Percentiles rank a stretch among this genome's conserved stretches.
phyloP scores from a whole-genome alignment of 2,888 invertebrate genomes.

The Oligia fasciuncula region DNA sequence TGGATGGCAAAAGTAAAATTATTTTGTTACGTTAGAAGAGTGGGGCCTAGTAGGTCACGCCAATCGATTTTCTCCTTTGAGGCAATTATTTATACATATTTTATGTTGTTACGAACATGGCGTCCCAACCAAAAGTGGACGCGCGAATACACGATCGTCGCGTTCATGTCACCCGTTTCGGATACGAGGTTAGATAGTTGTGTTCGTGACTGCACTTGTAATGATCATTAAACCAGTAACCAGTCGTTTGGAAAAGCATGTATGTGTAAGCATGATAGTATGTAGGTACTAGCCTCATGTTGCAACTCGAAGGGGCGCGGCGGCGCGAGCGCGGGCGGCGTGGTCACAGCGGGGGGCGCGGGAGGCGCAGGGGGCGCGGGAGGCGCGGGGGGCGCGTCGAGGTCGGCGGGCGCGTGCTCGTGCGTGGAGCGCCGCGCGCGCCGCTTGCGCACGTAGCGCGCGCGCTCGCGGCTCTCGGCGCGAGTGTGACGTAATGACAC shows the following conservation, averaged over 20 bases:
- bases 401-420: slow-evolving; percentile 13
- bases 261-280: neutral
- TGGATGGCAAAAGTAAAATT: neutral
- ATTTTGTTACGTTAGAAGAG: neutral
- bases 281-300: slow-evolving; percentile 68
- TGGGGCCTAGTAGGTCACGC: neutral
- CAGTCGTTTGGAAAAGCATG: neutral
- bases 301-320: slow-evolving; percentile 35
- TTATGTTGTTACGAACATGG: neutral
- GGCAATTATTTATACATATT: neutral
- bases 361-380: slow-evolving; percentile 31
- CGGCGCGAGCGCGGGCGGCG: slow-evolving; percentile 16
- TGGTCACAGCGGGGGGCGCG: slow-evolving; percentile 55
- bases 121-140: neutral
- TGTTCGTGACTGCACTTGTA: neutral
- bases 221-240: neutral
- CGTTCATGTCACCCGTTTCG: neutral
- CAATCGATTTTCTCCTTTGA: neutral
- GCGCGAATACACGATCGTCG: neutral
- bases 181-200: neutral
- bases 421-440: slow-evolving; percentile 70
- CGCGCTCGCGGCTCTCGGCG: slow-evolving; percentile 95
- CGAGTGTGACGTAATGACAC: slow-evolving; percentile 93
- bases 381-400: slow-evolving; percentile 59
- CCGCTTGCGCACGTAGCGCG: slow-evolving; percentile 90